Evolutionary conservation across 2,888 invertebrate genomes (phyloP), one percentile per base, ranked within the genome.

Genomic region (Syrphus vitripennis): DNA sequence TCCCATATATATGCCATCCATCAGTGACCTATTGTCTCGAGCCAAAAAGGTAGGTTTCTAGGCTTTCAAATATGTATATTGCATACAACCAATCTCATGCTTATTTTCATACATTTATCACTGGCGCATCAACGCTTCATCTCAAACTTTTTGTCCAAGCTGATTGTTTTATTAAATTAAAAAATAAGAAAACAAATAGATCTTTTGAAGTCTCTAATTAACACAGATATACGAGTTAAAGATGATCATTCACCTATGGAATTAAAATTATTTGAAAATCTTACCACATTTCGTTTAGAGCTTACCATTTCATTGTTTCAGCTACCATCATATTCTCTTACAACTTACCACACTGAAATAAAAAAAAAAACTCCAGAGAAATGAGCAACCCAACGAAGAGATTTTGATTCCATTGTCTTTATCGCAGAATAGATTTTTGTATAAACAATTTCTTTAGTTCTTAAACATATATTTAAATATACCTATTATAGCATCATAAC

Each of bases 371-470:
- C 7, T 16, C 55, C 34, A 37, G 24, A 37, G n/a, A 59, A 26
- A 55, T 19, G 7, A 67, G 9, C 21, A 67, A 57, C 16, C 77
- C 76, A 75, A 34, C 75, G 80, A 65, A 42, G 83, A 71, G 14
- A 10, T 1, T 48, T 1, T 9, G 42, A 50, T 3, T 50, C 14
- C 19, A 57, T 50, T 63, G 72, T 26, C 63, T 1, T 10, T 81
- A 65, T 70, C 77, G 76, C 29, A 55, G 61, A 61, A 81, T 63
- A 45, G 53, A 65, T 79, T 74, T 45, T 55, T 69, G 21, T 61
- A 34, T 31, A 71, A 24, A n/a, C 4, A 16, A 16, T 2, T 16
- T 50, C 0, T 10, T 10, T 26, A 9, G 1, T 14, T n/a, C 26
- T 26, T 26, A n/a, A 26, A 53, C 19, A 31, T 34, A 57, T n/a